phyloP scores from a whole-genome alignment of 1,140 invertebrate genomes.

The Drosophila tropicalis region DNA sequence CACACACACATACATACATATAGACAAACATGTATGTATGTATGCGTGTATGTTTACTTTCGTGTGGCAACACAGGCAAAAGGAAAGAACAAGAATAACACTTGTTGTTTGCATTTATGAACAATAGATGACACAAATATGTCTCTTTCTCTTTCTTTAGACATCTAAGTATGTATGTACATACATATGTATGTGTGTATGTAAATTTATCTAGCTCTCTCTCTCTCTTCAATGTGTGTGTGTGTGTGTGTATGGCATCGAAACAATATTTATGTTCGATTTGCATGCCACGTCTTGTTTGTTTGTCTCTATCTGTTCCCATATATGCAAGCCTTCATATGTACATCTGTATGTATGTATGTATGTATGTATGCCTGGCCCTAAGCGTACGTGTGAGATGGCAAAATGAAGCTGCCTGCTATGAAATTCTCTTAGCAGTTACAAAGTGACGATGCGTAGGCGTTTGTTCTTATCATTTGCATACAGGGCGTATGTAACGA shows the following conservation, averaged over 20 bases:
- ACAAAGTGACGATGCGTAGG: background rate
- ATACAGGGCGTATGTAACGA: background rate
- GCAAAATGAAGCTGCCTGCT: constrained; percentile 11
- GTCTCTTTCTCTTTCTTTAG: background rate
- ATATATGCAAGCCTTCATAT: too few species aligned
- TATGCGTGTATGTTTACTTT: background rate
- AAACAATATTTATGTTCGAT: constrained; percentile 48
- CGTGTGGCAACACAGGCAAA: constrained; percentile 34
- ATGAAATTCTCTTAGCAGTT: constrained; percentile 2
- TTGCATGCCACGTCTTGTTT: constrained; percentile 14
- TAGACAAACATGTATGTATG: background rate
- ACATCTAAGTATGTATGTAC: background rate
- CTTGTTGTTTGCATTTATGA: constrained; percentile 63
- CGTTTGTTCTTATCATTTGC: background rate
- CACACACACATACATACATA: background rate
- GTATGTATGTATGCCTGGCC: background rate
- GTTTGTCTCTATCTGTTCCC: too few species aligned
- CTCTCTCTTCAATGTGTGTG: background rate
- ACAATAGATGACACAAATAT: constrained; percentile 32
- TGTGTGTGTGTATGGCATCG: constrained; percentile 12
- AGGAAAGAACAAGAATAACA: constrained; percentile 41
- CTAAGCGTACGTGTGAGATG: background rate
- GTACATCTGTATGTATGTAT: background rate
- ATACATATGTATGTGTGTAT: too few species aligned
- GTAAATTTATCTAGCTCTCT: too few species aligned